A percentile compares a stretch with the other conserved stretches of the same genome.
phyloP scores from a whole-genome alignment of 2,113 vertebrate genomes.

The Chaetura pelagica region DNA sequence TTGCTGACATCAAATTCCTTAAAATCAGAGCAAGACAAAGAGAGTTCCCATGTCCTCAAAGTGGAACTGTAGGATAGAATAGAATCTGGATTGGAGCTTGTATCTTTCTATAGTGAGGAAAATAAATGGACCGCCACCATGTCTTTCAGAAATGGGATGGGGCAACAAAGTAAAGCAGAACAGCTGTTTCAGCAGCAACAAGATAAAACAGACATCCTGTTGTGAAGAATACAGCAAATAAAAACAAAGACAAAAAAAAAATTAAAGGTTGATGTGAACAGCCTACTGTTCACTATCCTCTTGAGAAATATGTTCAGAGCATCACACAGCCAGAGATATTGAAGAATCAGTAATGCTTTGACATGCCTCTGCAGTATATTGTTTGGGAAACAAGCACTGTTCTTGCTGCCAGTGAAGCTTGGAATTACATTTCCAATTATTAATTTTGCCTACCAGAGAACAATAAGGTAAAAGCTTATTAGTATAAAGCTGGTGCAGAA shows the following conservation, averaged over 20 bases:
- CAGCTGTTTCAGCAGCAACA: neutral
- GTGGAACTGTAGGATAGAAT: neutral
- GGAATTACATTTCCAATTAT: slow-evolving; percentile 19
- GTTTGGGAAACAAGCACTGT: neutral
- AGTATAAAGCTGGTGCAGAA: neutral
- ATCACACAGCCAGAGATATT: neutral
- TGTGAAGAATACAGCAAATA: neutral
- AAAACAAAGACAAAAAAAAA: neutral
- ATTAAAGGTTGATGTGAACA: neutral
- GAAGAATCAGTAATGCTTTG: slow-evolving; percentile 44
- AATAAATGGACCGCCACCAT: neutral
- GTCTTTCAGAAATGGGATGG: neutral
- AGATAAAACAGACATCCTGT: neutral
- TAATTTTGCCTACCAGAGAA: neutral
- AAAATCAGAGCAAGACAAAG: neutral
- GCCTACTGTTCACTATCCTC: slow-evolving; percentile 1
- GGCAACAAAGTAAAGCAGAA: neutral
- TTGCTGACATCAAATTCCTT: neutral
- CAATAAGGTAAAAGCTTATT: neutral
- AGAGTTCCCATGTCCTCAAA: neutral
- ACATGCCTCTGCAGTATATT: neutral
- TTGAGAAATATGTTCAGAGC: slow-evolving; percentile 16
- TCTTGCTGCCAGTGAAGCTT: neutral
- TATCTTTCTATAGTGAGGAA: neutral
- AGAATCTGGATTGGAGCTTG: neutral